Evolutionary conservation across 1,140 invertebrate species (phyloP).

Genomic region (Drosophila nikananu): DNA sequence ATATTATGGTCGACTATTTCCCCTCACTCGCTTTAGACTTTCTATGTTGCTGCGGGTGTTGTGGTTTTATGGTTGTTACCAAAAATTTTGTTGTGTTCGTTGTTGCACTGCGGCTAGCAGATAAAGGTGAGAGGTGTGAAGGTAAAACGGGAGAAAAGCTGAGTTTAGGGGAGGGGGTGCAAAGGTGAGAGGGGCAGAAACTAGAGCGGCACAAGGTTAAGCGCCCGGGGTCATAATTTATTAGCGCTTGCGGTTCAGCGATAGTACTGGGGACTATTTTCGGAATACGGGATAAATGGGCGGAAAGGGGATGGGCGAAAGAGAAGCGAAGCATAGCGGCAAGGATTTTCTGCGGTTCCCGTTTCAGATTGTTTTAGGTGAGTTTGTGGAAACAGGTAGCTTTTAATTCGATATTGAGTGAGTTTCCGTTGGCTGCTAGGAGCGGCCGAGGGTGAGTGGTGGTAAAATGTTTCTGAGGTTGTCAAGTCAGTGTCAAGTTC

Average conservation of each 20-base stretch:
- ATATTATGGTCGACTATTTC: neutral
- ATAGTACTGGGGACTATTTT: slow-evolving; percentile 23
- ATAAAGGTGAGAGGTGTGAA: slow-evolving; percentile 47
- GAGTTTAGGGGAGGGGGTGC: neutral
- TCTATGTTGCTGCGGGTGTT: slow-evolving; percentile 68
- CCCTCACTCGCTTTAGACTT: slow-evolving; percentile 29
- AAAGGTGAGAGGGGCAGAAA: slow-evolving; percentile 18
- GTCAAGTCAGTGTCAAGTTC: slow-evolving; percentile 27
- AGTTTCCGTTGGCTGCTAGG: slow-evolving; percentile 5
- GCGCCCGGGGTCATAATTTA: slow-evolving; percentile 76
- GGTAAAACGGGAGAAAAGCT: neutral
- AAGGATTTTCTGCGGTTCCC: slow-evolving; percentile 56
- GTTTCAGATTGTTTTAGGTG: slow-evolving; percentile 68
- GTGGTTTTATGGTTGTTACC: slow-evolving; percentile 65
- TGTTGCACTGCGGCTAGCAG: slow-evolving; percentile 43
- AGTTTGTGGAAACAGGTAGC: slow-evolving; percentile 41
- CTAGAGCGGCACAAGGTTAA: slow-evolving; percentile 67
- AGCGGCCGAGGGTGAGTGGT: neutral
- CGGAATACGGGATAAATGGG: slow-evolving; percentile 37
- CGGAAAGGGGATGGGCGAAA: neutral
- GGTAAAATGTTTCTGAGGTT: slow-evolving; percentile 31
- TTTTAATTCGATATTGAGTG: slow-evolving; percentile 66
- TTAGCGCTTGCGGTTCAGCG: slow-evolving; percentile 70
- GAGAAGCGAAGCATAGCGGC: slow-evolving; percentile 12
- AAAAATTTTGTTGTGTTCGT: slow-evolving; percentile 29